phyloP scores from a whole-genome alignment of 2,113 vertebrate genomes.

The Psammodynastes pulverulentus region DNA sequence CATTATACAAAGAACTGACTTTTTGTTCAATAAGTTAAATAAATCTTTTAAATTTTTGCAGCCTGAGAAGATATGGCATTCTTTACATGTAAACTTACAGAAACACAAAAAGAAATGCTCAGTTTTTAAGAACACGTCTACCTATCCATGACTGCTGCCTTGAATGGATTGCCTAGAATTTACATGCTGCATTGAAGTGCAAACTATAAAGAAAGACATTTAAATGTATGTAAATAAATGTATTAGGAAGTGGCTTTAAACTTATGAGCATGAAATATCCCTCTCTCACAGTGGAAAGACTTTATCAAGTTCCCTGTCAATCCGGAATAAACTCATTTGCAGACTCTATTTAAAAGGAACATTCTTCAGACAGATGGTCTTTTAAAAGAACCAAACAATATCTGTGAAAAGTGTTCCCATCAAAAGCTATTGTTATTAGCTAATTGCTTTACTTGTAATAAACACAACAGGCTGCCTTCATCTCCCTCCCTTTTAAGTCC shows the following conservation, averaged over 20 bases:
- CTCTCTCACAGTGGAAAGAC: neutral
- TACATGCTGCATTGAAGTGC: neutral
- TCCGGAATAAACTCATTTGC: neutral
- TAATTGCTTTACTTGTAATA: neutral
- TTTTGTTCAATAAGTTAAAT: neutral
- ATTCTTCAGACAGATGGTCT: neutral
- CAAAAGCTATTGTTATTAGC: neutral
- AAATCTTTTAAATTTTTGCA: neutral
- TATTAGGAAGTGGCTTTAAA: neutral
- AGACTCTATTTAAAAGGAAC: slow-evolving; percentile 1
- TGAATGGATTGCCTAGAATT: neutral
- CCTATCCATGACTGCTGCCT: neutral
- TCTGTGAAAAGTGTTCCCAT: neutral
- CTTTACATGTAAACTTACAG: neutral
- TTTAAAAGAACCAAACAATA: slow-evolving; percentile 5
- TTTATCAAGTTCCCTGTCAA: neutral
- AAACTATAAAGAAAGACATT: neutral
- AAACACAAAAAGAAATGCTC: neutral
- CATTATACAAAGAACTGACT: neutral
- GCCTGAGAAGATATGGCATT: neutral
- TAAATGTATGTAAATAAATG: neutral
- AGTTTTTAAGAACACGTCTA: neutral
- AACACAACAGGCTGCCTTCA: neutral
- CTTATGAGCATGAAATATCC: neutral
- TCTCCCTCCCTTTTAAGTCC: neutral